Percentiles rank a stretch among this genome's conserved stretches.
Evolutionary conservation across 1,140 invertebrate genomes (phyloP).

Genomic region (Drosophila bifasciata): DNA sequence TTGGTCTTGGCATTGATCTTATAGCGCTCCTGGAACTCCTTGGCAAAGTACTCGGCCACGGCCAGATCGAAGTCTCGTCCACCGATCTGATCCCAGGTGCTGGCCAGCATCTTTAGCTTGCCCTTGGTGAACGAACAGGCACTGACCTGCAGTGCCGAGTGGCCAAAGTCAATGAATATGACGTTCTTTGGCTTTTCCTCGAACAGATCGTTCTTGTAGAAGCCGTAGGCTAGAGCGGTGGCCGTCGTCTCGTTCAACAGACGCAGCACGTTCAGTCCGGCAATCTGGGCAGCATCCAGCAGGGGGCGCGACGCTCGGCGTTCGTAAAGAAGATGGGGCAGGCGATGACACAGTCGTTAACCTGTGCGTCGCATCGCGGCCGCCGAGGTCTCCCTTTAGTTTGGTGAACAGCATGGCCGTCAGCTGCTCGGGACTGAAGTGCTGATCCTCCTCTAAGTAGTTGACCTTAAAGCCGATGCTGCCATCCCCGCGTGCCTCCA

Average conservation of each 20-base stretch:
- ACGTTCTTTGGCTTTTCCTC: slow-evolving; percentile 95
- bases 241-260: slow-evolving; percentile 99
- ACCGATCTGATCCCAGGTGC: slow-evolving; percentile 93
- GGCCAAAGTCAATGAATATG: slow-evolving; percentile 96
- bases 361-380: slow-evolving; percentile 93
- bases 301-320: slow-evolving; percentile 95
- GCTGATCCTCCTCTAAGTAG: slow-evolving; percentile 93
- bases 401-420: slow-evolving; percentile 99
- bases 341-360: slow-evolving; percentile 98
- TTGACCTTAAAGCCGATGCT: slow-evolving; percentile 93
- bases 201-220: slow-evolving; percentile 98
- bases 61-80: slow-evolving; percentile 96
- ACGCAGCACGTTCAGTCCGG: slow-evolving; percentile 95
- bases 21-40: slow-evolving; percentile 94
- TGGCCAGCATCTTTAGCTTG: slow-evolving; percentile 95
- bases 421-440: slow-evolving; percentile 97
- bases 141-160: slow-evolving; percentile 92
- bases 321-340: slow-evolving; percentile 98
- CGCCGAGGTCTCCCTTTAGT: slow-evolving; percentile 95
- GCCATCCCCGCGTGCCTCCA: slow-evolving; percentile 89
- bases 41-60: slow-evolving; percentile 93
- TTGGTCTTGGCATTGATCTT: slow-evolving; percentile 94
- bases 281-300: slow-evolving; percentile 93
- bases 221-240: slow-evolving; percentile 97
- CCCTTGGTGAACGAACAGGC: slow-evolving; percentile 97